Percentiles rank a stretch among this genome's conserved stretches.
Conservation (phyloP, 2,797 vertebrate species). For the Chelmon rostratus region DNA sequence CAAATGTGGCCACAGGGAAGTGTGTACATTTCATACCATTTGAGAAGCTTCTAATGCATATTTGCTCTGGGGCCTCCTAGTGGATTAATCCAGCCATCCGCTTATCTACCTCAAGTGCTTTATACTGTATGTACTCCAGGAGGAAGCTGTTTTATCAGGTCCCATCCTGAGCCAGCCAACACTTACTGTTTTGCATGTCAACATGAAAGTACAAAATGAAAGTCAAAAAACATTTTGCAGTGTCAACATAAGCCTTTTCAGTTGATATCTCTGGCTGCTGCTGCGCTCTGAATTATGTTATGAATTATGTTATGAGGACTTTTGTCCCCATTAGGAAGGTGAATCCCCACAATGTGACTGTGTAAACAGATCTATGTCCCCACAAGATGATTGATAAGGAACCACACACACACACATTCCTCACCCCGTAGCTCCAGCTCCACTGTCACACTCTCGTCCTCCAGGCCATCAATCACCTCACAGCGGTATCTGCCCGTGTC, state of each 20-base stretch:
- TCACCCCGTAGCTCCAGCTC: conserved; percentile 91
- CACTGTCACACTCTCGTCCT: conserved; percentile 91
- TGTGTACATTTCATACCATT: no score
- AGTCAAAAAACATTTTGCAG: no score
- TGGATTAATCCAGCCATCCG: not conserved
- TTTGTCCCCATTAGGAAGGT: no score
- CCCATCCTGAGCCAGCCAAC: not conserved
- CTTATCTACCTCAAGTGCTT: not conserved
- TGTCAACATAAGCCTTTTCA: not conserved
- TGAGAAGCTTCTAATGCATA: no score
- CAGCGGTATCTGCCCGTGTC: conserved; percentile 93
- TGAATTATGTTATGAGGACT: no score
- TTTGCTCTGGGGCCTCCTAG: not conserved
- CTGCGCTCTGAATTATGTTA: not conserved
- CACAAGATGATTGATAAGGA: no score
- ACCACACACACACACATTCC: not conserved
- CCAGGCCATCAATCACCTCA: conserved; percentile 94
- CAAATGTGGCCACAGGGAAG: no score
- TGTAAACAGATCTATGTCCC: no score
- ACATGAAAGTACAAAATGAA: no score
- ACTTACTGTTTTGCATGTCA: no score
- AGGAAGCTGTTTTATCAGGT: not conserved
- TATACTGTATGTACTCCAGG: not conserved
- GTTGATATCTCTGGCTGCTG: not conserved
- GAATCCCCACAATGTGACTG: no score